These are phyloP conservation scores for Drosophila cognata DNA, from an alignment of 2,888 invertebrate genomes.

Conservation along the genomic window DNA sequence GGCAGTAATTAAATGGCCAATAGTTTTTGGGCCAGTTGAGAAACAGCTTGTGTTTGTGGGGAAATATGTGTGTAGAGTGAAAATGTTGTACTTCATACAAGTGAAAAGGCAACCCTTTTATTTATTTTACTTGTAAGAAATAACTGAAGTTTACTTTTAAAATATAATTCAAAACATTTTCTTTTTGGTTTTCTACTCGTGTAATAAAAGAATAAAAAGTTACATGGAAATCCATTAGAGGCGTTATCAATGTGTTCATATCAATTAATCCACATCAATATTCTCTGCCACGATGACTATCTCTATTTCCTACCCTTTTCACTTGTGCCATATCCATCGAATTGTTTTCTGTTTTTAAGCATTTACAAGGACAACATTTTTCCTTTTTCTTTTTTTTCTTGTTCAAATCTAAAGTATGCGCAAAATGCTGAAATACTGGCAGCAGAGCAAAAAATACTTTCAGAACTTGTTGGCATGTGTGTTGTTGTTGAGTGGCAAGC, in stretches of 20 bases:
- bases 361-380: conserved; percentile 13
- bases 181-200: neutral
- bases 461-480: conserved; percentile 24
- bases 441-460: conserved; percentile 5
- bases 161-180: neutral
- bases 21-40: neutral
- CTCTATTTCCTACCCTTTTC: neutral
- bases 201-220: neutral
- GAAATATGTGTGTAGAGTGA: neutral
- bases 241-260: conserved; percentile 9
- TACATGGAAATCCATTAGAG: conserved; percentile 21
- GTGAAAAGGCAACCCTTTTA: neutral
- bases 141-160: neutral
- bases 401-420: conserved; percentile 11
- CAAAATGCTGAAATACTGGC: conserved; percentile 16
- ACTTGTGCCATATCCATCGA: neutral
- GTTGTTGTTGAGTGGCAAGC: neutral
- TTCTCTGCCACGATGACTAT: neutral
- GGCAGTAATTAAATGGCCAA: conserved; percentile 47
- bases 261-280: conserved; percentile 7
- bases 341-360: neutral
- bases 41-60: conserved; percentile 29
- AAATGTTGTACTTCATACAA: neutral
- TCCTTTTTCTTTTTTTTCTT: neutral
- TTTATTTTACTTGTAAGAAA: neutral